Evolutionary conservation across 2,797 vertebrate species (phyloP).

Genomic region (Premnoplex brunnescens): DNA sequence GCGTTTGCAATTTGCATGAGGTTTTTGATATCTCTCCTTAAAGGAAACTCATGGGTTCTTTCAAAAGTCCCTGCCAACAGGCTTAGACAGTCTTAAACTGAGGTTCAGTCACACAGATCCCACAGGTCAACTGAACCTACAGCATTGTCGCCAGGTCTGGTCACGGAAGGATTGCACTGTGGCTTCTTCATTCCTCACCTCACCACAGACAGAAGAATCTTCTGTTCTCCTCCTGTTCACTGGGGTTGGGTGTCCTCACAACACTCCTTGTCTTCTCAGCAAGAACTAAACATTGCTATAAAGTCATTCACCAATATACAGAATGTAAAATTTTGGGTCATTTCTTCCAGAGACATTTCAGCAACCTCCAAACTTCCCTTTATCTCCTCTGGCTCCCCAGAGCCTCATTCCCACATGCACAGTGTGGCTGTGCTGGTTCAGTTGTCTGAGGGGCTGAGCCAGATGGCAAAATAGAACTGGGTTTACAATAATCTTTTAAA

Average conservation of each 20-base stretch:
- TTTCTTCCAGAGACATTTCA: not conserved
- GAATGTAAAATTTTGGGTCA: not conserved
- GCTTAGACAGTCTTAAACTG: not conserved
- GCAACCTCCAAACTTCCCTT: not conserved
- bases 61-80: not conserved
- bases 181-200: not conserved
- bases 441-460: not conserved
- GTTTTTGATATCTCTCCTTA: not conserved
- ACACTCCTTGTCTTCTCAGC: not conserved
- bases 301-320: not conserved
- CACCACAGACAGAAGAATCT: not conserved
- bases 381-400: not conserved
- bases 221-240: not conserved
- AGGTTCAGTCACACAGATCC: not conserved
- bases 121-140: fast-evolving
- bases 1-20: not conserved
- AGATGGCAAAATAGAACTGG: slow-evolving; percentile 15
- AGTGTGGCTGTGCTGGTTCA: not conserved
- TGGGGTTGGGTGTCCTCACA: not conserved
- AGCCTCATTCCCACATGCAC: not conserved
- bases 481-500: not conserved
- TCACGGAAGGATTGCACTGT: not conserved
- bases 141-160: not conserved
- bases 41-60: not conserved
- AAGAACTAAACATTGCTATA: not conserved